Base-by-base conservation (phyloP, 2,888 invertebrate genomes). In the Heteromyza rotundicornis region DNA sequence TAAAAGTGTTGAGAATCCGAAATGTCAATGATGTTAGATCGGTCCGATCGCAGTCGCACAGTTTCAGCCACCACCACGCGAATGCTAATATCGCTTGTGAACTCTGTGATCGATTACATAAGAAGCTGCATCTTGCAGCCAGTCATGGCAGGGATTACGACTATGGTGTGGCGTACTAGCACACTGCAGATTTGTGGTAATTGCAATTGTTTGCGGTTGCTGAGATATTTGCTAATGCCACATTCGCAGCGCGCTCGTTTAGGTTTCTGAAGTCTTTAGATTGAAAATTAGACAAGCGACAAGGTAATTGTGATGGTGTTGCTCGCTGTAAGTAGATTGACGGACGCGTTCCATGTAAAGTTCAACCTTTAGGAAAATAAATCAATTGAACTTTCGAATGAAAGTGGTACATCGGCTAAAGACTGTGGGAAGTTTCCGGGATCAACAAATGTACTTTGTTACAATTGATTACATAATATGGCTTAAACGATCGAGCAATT, bases 141-240 rank as follows among this genome's bases (percentile, higher is more conserved):
- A 27, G 59, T 17, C n/a, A 27, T 8, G 23, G 36, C 54, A 24
- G n/a, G 22, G 5, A 27, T 27, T 17, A 12, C 24, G 36, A 7
- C 49, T 12, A 20, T 49, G 20, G 20, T 23, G 22, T 22, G 23
- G n/a, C 22, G 51, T 23, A n/a, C 14, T 24, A 51, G 17, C 23
- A n/a, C n/a, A n/a, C 16, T 35, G 53, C 17, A 53, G 35, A 32
- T 17, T 17, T 32, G 16, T 53, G 59, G 65, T 71, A 71, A 75
- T 74, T 72, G 69, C 72, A 57, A 66, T 71, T 71, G 73, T 72
- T 65, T 66, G 51, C 10, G 40, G 64, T 24, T 59, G 51, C 32
- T 54, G 59, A 64, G 70, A 68, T 70, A 72, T 72, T 70, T 69
- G 67, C 63, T 65, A 71, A 71, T 68, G 71, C 68, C 71, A 68